These are phyloP conservation scores for Whitmania pigra DNA, from an alignment of 1,140 invertebrate species.

Conservation along the genomic window DNA sequence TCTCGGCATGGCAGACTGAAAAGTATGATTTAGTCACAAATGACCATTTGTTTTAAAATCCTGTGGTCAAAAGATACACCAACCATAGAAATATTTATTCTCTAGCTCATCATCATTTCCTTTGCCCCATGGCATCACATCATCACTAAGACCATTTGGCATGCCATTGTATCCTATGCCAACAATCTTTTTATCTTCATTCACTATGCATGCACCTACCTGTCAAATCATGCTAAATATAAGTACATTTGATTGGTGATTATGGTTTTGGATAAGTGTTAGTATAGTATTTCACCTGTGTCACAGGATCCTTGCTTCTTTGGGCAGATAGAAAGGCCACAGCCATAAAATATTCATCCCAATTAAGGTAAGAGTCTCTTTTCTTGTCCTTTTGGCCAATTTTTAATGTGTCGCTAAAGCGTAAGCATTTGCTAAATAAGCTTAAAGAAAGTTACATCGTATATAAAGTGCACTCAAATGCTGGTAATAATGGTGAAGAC, in stretches of 20 bases:
- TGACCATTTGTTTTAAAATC: background rate
- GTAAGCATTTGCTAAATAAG: background rate
- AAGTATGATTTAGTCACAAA: slow-evolving; percentile 28
- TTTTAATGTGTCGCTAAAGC: background rate
- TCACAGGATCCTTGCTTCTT: slow-evolving; percentile 80
- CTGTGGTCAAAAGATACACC: slow-evolving; percentile 14
- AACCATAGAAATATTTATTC: slow-evolving; percentile 73
- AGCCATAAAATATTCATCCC: slow-evolving; percentile 90
- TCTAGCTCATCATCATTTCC: slow-evolving; percentile 49
- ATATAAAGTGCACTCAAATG: too few species aligned
- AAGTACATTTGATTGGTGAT: background rate
- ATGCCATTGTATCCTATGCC: slow-evolving; percentile 92
- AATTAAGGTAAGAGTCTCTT: slow-evolving; percentile 52
- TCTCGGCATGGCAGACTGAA: slow-evolving; percentile 88
- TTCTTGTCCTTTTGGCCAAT: slow-evolving; percentile 32
- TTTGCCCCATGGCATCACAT: slow-evolving; percentile 73
- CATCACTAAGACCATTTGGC: slow-evolving; percentile 72
- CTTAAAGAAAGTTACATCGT: too few species aligned
- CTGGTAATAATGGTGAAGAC: too few species aligned
- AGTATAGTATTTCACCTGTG: slow-evolving; percentile 48
- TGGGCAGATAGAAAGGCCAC: slow-evolving; percentile 65
- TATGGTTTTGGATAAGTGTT: background rate
- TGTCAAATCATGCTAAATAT: slow-evolving; percentile 25
- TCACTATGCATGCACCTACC: slow-evolving; percentile 84
- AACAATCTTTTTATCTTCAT: slow-evolving; percentile 74